Conservation (phyloP, 1,140 invertebrate genomes). For the Euura saliciscinereae region DNA sequence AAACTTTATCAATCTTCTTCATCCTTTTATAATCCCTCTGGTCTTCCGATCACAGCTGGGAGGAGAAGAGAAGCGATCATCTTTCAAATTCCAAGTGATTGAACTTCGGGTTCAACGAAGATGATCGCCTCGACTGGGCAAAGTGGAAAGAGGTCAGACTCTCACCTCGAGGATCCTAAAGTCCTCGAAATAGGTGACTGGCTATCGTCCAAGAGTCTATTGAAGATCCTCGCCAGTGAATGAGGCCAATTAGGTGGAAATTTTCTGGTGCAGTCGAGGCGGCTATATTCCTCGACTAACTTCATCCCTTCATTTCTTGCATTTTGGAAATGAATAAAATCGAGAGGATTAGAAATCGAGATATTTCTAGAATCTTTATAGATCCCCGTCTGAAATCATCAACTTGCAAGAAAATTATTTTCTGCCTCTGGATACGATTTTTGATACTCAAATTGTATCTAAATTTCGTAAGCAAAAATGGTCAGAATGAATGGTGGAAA, state of each 20-base stretch:
- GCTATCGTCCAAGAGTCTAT: background rate
- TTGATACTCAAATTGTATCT: too few species aligned
- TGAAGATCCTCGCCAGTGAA: background rate
- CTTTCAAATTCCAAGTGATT: conserved; percentile 5
- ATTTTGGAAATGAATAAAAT: too few species aligned
- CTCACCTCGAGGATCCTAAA: background rate
- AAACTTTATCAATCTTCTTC: too few species aligned
- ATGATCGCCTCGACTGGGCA: background rate
- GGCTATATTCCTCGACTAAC: too few species aligned
- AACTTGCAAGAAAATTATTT: too few species aligned
- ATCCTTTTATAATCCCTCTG: background rate
- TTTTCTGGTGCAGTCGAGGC: background rate
- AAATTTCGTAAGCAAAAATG: too few species aligned
- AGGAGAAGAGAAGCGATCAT: background rate
- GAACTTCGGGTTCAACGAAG: background rate
- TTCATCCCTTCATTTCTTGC: too few species aligned
- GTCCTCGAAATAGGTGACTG: background rate
- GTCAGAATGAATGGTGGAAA: too few species aligned
- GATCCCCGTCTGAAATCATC: too few species aligned
- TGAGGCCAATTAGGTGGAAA: conserved; percentile 2
- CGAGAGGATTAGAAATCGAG: too few species aligned
- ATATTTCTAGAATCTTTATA: too few species aligned
- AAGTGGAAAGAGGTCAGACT: background rate
- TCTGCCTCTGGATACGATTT: too few species aligned
- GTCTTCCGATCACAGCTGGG: background rate